phyloP scores from a whole-genome alignment of 2,888 invertebrate species.

The Leptopterna dolabrata region DNA sequence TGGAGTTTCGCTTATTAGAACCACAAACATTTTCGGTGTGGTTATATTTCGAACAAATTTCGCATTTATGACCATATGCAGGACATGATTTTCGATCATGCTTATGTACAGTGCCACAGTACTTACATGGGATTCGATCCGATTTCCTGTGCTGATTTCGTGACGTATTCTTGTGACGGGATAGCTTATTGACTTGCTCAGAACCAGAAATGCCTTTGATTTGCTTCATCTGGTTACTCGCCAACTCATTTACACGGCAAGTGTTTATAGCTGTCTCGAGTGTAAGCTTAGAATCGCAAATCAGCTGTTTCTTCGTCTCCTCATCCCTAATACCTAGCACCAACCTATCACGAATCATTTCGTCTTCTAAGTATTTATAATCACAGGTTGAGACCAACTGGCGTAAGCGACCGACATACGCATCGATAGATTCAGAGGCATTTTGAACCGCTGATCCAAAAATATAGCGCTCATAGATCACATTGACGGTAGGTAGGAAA shows the following conservation, averaged over 20 bases:
- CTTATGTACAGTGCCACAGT: not conserved
- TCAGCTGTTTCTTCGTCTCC: not conserved
- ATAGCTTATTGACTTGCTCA: not conserved
- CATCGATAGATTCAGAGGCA: not conserved
- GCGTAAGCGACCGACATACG: not conserved
- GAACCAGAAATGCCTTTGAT: not conserved
- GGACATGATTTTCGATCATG: not conserved
- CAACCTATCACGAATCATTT: not conserved
- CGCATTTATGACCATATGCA: not conserved
- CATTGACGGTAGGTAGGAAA: not conserved
- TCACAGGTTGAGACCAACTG: not conserved
- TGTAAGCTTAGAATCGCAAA: slow-evolving; percentile 11
- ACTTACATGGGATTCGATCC: not conserved
- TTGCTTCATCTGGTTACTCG: slow-evolving; percentile 20
- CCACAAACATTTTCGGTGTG: no score
- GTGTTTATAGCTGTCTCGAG: not conserved
- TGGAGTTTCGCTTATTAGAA: not conserved
- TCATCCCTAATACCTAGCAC: not conserved
- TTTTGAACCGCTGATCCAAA: not conserved
- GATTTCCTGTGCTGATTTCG: not conserved
- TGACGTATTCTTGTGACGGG: not conserved
- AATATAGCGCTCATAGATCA: not conserved
- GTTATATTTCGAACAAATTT: no score
- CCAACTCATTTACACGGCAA: not conserved
- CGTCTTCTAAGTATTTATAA: not conserved